These are phyloP conservation scores for Picus viridis DNA, from an alignment of 2,797 vertebrate species.

Conservation along the genomic window DNA sequence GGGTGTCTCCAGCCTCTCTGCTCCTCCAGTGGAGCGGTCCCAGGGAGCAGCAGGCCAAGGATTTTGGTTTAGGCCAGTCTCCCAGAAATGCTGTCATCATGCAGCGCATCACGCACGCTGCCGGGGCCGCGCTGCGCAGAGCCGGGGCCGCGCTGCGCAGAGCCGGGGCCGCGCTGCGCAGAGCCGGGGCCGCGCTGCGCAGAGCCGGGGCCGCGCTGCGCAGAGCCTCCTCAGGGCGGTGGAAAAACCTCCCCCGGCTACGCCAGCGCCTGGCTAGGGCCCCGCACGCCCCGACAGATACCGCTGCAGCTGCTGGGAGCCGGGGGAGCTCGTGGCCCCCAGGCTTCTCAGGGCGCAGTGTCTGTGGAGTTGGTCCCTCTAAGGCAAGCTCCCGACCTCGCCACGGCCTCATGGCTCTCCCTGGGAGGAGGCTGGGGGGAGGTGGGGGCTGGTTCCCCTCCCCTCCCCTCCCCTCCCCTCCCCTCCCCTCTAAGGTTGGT, in stretches of 20 bases:
- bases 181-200: slow-evolving; percentile 62
- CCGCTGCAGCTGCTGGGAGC: not conserved
- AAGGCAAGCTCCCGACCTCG: not conserved
- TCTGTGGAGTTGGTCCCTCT: not conserved
- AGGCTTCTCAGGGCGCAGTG: not conserved
- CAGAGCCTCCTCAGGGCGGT: slow-evolving; percentile 32
- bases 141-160: slow-evolving; percentile 53
- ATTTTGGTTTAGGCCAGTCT: slow-evolving; percentile 57
- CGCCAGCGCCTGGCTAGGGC: slow-evolving; percentile 12
- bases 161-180: slow-evolving; percentile 64
- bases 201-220: slow-evolving; percentile 26
- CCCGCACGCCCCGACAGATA: not conserved
- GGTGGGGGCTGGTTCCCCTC: no score
- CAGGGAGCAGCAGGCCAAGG: not conserved
- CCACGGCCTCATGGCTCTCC: not conserved
- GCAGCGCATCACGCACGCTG: slow-evolving; percentile 64
- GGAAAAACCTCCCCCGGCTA: slow-evolving; percentile 62
- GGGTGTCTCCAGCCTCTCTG: not conserved
- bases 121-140: slow-evolving; percentile 64
- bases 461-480: no score
- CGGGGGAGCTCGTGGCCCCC: slow-evolving; percentile 12
- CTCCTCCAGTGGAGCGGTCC: not conserved
- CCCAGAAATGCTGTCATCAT: slow-evolving; percentile 71
- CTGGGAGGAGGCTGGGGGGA: no score
- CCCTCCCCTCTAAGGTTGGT: no score